A percentile compares a stretch with the other conserved stretches of the same genome.
Evolutionary conservation across 2,888 invertebrate genomes (phyloP).

Genomic region (Onthophagus sagittarius): DNA sequence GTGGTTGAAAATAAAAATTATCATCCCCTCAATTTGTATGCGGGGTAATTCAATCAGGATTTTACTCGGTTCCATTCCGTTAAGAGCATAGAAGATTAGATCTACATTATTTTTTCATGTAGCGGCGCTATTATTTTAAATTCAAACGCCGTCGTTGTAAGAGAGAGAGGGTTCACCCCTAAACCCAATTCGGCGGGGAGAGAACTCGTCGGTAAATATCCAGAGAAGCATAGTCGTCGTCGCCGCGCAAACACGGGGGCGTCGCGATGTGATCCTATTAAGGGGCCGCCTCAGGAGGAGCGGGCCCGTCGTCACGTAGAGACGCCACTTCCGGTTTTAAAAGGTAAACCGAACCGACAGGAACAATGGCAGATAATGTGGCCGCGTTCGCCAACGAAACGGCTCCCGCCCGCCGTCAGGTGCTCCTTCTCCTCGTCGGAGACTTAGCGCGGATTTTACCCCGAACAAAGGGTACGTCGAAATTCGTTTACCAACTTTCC

Average conservation of each 20-base stretch:
- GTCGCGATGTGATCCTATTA: not conserved
- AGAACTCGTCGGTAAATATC: not conserved
- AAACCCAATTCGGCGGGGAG: not conserved
- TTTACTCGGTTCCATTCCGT: not conserved
- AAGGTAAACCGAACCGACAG: not conserved
- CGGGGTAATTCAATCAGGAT: not conserved
- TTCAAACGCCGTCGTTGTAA: not conserved
- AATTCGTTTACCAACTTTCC: constrained; percentile 11
- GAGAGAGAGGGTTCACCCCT: not conserved
- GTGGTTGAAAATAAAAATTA: not conserved
- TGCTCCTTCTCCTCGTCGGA: not conserved
- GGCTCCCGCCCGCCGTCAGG: constrained; percentile 1
- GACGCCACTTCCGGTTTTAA: constrained; percentile 3
- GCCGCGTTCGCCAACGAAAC: not conserved
- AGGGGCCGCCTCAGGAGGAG: not conserved
- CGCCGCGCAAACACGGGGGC: not conserved
- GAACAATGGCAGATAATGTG: constrained; percentile 6
- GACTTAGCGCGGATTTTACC: constrained; percentile 6
- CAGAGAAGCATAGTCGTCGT: not conserved
- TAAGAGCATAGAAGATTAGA: not conserved
- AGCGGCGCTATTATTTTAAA: not conserved
- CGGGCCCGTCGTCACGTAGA: not conserved
- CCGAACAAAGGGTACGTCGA: constrained; percentile 6
- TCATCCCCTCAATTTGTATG: not conserved
- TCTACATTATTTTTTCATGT: not conserved